These are phyloP conservation scores for Melospiza georgiana DNA, from an alignment of 2,113 vertebrate species.

Conservation along the genomic window DNA sequence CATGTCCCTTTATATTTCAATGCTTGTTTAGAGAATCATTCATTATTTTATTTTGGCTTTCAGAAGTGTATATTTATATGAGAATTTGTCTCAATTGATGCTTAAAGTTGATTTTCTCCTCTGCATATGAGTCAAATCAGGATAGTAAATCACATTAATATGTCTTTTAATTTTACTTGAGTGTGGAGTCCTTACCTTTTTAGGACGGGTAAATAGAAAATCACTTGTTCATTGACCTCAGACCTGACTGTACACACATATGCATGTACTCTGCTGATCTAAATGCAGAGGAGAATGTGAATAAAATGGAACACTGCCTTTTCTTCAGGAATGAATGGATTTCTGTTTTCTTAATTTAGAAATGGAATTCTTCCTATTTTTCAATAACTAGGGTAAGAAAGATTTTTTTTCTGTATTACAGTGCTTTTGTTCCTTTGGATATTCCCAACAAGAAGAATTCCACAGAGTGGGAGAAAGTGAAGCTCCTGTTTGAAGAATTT, in stretches of 20 bases:
- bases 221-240: not conserved
- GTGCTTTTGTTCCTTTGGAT: constrained; percentile 90
- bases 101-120: not conserved
- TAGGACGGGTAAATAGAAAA: not conserved
- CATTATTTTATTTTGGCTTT: not conserved
- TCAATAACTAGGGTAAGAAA: not conserved
- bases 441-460: constrained; percentile 86
- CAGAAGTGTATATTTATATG: not conserved
- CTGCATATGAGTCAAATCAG: not conserved
- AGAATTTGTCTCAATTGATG: not conserved
- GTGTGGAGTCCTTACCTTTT: not conserved
- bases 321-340: not conserved
- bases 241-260: not conserved
- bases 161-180: not conserved
- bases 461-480: constrained; percentile 95
- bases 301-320: not conserved
- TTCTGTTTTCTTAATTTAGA: not conserved
- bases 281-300: not conserved
- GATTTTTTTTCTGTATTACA: constrained; percentile 62
- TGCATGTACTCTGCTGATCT: not conserved
- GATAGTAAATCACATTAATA: not conserved
- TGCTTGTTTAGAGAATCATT: not conserved
- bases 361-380: not conserved
- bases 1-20: not conserved
- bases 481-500: constrained; percentile 92